Percentiles rank a stretch among this genome's conserved stretches.
These are phyloP conservation scores for Trichopoda pennipes DNA, from an alignment of 2,888 invertebrate species.

Conservation along the genomic window DNA sequence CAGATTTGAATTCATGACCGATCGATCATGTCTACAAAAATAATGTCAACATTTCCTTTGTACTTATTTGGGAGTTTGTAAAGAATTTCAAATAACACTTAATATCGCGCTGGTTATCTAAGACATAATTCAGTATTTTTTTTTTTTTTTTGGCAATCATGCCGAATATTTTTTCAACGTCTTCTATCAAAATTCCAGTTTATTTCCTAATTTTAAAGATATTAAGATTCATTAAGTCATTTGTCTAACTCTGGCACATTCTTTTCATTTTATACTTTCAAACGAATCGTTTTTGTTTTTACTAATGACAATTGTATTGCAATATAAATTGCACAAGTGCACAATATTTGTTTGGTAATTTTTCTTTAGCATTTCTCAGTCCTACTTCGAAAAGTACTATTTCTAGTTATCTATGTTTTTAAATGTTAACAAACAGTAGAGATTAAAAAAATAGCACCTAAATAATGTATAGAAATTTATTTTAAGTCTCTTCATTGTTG, in stretches of 20 bases:
- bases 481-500: not conserved
- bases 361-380: conserved; percentile 71
- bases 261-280: not conserved
- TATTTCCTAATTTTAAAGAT: too few species aligned
- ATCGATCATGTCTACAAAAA: too few species aligned
- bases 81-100: too few species aligned
- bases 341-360: conserved; percentile 77
- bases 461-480: not conserved
- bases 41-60: too few species aligned
- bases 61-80: too few species aligned
- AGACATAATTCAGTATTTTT: too few species aligned
- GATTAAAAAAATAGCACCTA: not conserved
- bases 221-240: not conserved
- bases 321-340: conserved; percentile 79
- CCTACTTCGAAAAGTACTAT: not conserved
- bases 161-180: too few species aligned
- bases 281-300: conserved; percentile 62
- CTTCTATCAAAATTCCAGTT: too few species aligned
- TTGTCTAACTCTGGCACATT: conserved; percentile 10
- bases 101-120: too few species aligned
- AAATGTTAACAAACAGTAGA: not conserved
- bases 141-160: too few species aligned
- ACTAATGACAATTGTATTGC: conserved; percentile 80
- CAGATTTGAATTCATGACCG: too few species aligned
- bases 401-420: not conserved